Evolutionary conservation across 2,888 invertebrate species (phyloP), one percentile per base, ranked within the genome.

Genomic region (Cantharis rufa): DNA sequence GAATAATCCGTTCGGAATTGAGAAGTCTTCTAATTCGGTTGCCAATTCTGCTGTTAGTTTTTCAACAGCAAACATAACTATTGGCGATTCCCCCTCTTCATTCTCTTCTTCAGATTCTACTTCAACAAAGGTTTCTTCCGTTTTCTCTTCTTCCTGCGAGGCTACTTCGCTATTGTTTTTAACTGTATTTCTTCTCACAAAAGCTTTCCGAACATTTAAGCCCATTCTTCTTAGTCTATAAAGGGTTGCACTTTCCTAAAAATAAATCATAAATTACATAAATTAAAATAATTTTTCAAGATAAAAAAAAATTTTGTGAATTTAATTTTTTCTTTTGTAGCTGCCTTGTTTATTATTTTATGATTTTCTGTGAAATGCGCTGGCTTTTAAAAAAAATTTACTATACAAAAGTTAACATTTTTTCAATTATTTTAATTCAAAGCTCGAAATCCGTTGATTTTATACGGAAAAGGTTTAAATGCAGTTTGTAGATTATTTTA

Each of bases 221-320:
- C 87, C 87, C 84, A 85, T 85, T 78, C 85, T 84, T 78, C 86
- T 85, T 70, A 87, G 77, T 28, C 86, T 82, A 61, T 86, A 83
- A 70, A 87, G 81, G 0, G 86, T 85, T 0, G 87, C 85, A 72
- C 83, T 84, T 79, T 87, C 82, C 82, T 82, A 64, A n/a, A 75
- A 61, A 24, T 28, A 21, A 16, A 61, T 64, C 62, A 61, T 1
- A 63, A 63, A 48, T 66, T 3, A 18, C 18, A n/a, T n/a, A n/a
- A n/a, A n/a, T n/a, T n/a, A n/a, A n/a, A n/a, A n/a, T n/a, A n/a
- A n/a, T n/a, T n/a, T n/a, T n/a, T n/a, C n/a, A n/a, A n/a, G n/a
- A n/a, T n/a, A n/a, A n/a, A n/a, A n/a, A n/a, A n/a, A n/a, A n/a
- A n/a, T n/a, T n/a, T n/a, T n/a, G n/a, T n/a, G n/a, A n/a, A n/a